Evolutionary conservation across 2,797 vertebrate genomes (phyloP).

Genomic region (Syncerus caffer): DNA sequence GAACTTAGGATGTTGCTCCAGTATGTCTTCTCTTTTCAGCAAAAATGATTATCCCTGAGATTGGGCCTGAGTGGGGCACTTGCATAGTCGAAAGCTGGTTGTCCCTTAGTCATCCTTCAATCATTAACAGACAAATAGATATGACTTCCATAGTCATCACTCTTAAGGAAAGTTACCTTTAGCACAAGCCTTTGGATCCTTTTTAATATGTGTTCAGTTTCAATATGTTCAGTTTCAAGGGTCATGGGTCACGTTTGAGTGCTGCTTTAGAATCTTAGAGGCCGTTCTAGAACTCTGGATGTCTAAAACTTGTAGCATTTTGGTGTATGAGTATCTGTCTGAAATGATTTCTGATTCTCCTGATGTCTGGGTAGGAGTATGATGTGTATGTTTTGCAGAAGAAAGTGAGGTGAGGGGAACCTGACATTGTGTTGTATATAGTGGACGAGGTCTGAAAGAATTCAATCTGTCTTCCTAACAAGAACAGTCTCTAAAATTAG

Average conservation of each 20-base stretch:
- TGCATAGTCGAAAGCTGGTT: neutral
- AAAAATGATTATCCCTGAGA: neutral
- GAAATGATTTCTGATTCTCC: neutral
- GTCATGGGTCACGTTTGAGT: neutral
- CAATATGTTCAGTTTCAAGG: slow-evolving; percentile 21
- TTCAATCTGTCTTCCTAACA: neutral
- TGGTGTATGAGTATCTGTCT: neutral
- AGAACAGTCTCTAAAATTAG: neutral
- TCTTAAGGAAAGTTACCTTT: slow-evolving; percentile 46
- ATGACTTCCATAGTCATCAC: neutral
- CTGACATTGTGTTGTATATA: neutral
- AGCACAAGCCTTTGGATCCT: neutral
- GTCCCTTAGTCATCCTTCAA: neutral
- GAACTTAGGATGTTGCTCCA: neutral
- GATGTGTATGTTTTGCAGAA: neutral
- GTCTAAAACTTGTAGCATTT: neutral
- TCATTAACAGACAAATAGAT: slow-evolving; percentile 58
- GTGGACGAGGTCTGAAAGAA: neutral
- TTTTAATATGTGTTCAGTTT: slow-evolving; percentile 26
- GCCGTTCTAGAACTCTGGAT: neutral
- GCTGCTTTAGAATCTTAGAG: neutral
- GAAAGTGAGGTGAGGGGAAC: neutral
- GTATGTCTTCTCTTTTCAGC: neutral
- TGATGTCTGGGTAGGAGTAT: neutral
- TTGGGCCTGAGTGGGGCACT: neutral